Evolutionary conservation across 2,797 vertebrate genomes (phyloP).

Genomic region (Aldrovandia affinis): DNA sequence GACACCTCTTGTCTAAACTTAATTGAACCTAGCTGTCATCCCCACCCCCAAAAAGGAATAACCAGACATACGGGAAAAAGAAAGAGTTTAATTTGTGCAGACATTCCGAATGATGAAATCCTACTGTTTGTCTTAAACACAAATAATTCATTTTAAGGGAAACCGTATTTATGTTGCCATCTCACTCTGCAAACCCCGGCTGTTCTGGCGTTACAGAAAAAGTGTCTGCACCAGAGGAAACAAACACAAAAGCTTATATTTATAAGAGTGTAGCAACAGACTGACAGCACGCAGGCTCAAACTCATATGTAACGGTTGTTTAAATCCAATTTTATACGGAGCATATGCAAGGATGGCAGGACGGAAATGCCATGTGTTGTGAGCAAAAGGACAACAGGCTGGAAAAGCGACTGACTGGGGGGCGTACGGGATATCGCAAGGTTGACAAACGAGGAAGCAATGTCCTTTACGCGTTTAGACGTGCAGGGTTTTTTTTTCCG

Average conservation of each 20-base stretch:
- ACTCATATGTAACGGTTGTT: too few relatives aligned
- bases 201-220: neutral
- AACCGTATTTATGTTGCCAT: too few relatives aligned
- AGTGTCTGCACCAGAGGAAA: neutral
- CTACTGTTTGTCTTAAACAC: neutral
- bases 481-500: constrained; percentile 44
- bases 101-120: neutral
- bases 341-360: neutral
- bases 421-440: constrained; percentile 30
- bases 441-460: constrained; percentile 34
- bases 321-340: neutral
- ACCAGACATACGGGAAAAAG: neutral
- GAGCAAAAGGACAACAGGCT: neutral
- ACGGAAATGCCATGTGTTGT: neutral
- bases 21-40: neutral
- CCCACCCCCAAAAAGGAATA: neutral
- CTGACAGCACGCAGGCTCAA: too few relatives aligned
- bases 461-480: constrained; percentile 37
- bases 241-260: too few relatives aligned
- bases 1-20: neutral
- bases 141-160: neutral
- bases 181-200: neutral
- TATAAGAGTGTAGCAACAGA: too few relatives aligned
- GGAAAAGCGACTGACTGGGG: neutral
- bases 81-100: neutral